These are phyloP conservation scores for Oryctolagus cuniculus DNA, from an alignment of 2,113 vertebrate genomes.

Conservation along the genomic window DNA sequence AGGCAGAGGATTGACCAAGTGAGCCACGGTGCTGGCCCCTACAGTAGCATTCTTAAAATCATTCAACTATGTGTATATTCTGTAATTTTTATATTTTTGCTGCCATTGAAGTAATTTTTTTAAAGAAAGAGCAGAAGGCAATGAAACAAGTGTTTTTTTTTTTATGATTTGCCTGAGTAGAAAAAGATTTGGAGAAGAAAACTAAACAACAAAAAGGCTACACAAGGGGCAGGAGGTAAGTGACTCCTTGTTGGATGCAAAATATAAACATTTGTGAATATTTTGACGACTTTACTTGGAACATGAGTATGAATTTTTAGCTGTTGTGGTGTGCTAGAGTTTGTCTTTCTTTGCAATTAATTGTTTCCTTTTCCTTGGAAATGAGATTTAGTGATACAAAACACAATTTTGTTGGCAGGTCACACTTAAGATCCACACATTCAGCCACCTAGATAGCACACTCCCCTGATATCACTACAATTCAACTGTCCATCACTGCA, in stretches of 20 bases:
- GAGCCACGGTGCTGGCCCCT: too few species aligned
- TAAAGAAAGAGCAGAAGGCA: background rate
- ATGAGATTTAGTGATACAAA: background rate
- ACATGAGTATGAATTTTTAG: background rate
- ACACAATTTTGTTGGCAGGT: background rate
- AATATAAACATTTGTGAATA: background rate
- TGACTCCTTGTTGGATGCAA: background rate
- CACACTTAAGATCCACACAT: background rate
- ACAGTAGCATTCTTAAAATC: background rate
- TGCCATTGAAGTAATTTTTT: background rate
- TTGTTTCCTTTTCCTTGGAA: background rate
- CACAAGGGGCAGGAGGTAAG: background rate
- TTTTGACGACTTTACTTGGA: background rate
- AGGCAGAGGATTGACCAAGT: too few species aligned
- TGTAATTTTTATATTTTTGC: background rate
- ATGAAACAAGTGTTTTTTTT: background rate
- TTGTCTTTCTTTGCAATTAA: background rate
- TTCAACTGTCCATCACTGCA: background rate
- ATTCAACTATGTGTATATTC: background rate
- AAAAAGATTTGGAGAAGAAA: background rate
- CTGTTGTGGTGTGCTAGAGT: background rate
- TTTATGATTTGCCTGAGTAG: background rate
- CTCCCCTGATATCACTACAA: rapidly evolving
- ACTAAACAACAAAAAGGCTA: background rate
- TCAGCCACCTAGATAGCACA: too few species aligned